Base-by-base conservation (phyloP, 2,113 vertebrate genomes). In the Calyptomena viridis region DNA sequence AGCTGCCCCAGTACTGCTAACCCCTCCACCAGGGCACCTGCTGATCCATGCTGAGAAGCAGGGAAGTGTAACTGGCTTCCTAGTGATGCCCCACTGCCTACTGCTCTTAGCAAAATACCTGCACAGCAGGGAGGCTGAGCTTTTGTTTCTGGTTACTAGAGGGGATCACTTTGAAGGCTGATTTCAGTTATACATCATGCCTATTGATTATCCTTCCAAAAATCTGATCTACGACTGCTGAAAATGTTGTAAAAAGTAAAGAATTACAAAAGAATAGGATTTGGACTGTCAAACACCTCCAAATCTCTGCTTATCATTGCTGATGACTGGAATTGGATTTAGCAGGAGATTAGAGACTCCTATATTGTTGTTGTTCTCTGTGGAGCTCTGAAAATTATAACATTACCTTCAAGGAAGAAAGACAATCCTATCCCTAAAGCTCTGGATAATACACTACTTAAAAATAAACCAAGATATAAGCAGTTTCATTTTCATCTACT, bases 331-430 rank as follows among this genome's bases (percentile, higher is more conserved):
- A 97, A 96, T 72, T 97, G 92, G 93, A 94, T 97, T 97, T 94
- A 96, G 94, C 92, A 78, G 89, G 93, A 97, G 96, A 94, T 96
- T 96, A 95, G 93, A 94, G 84, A 89, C 93, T 97, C 95, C 94
- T 97, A 69, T 97, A 96, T 97, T 90, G 88, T 93, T 96, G 79
- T 95, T 95, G 64, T 90, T 97, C 97, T 97, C 97, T 95, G 94
- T 94, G 93, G 96, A 96, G 91, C 96, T 96, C 95, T 96, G 96
- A 93, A 98, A 97, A 98, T 97, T 97, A 96, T 92, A 97, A 96
- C 90, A 69, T 97, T 98, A 96, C 88, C 90, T 98, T 97, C 95
- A 91, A 96, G 72, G 93, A 97, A 97, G 94, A 95, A 97, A 97
- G 97, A 95, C 97, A 97, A 97, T 97, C 96, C 95, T 96, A 73